A percentile compares a stretch with the other conserved stretches of the same genome.
phyloP scores from a whole-genome alignment of 92 coral and sea anemone genomes.

The Zoanthus gigantus region DNA sequence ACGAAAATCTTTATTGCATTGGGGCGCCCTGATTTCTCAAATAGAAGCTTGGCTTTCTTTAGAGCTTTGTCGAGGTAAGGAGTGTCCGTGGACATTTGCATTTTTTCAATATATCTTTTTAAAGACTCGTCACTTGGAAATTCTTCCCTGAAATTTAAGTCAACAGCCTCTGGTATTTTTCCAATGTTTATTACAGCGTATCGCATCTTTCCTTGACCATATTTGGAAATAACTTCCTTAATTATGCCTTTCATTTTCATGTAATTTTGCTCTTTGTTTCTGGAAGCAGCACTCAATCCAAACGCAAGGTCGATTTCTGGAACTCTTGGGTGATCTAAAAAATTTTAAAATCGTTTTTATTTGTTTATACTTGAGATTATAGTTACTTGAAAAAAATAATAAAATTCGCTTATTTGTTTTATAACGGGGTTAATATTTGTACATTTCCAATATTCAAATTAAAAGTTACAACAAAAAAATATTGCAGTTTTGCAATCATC shows the following conservation, averaged over 20 bases:
- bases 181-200: slow-evolving; percentile 36
- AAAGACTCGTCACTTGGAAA: slow-evolving; percentile 23
- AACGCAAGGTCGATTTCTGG: slow-evolving; percentile 45
- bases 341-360: background rate
- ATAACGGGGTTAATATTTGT: too few species aligned
- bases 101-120: background rate
- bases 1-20: slow-evolving; percentile 69
- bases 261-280: slow-evolving; percentile 16
- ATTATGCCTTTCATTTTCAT: slow-evolving; percentile 30
- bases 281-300: slow-evolving; percentile 31
- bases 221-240: slow-evolving; percentile 8
- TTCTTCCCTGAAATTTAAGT: slow-evolving; percentile 13
- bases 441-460: too few species aligned
- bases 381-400: too few species aligned
- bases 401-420: too few species aligned
- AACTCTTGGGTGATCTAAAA: slow-evolving; percentile 19
- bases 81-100: slow-evolving; percentile 14
- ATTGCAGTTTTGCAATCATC: too few species aligned
- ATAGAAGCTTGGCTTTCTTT: slow-evolving; percentile 67
- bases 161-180: slow-evolving; percentile 7
- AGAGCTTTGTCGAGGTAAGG: slow-evolving; percentile 76
- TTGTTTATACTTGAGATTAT: too few species aligned
- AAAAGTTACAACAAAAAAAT: too few species aligned
- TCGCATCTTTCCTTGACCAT: slow-evolving; percentile 40
- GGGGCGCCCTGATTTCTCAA: slow-evolving; percentile 53